These are phyloP conservation scores for Latrodectus geometricus DNA, from an alignment of 1,140 invertebrate species.

Conservation along the genomic window DNA sequence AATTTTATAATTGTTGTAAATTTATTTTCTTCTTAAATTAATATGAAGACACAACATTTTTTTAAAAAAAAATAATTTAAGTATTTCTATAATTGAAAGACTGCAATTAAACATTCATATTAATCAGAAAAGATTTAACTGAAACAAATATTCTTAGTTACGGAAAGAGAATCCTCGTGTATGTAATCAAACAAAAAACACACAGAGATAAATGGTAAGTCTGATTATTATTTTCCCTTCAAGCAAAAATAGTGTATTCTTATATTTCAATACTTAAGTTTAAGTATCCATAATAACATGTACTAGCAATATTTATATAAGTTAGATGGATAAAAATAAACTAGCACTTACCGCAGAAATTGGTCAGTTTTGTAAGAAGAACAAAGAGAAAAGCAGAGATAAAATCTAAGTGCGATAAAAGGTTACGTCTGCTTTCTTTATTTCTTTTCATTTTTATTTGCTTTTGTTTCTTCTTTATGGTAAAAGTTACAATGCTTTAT, in stretches of 20 bases:
- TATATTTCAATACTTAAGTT: neutral
- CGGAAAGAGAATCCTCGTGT: neutral
- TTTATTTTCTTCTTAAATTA: no score
- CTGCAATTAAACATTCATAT: no score
- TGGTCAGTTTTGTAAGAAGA: conserved; percentile 12
- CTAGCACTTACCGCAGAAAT: neutral
- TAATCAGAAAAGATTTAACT: no score
- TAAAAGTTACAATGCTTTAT: neutral
- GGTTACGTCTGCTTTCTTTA: conserved; percentile 11
- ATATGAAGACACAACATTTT: no score
- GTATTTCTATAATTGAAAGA: no score
- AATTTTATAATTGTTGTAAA: no score
- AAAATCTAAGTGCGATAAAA: conserved; percentile 22
- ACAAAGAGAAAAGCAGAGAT: neutral
- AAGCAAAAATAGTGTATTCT: neutral
- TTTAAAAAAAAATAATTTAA: no score
- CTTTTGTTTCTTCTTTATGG: conserved; percentile 1
- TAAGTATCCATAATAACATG: neutral
- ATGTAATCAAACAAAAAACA: neutral
- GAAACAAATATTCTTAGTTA: no score
- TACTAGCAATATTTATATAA: neutral
- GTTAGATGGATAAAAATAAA: neutral
- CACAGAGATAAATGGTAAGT: neutral
- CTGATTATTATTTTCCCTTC: neutral
- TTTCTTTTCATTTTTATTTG: neutral